These are phyloP conservation scores for Protodeltote pygarga DNA, from an alignment of 2,888 invertebrate species.

Conservation along the genomic window DNA sequence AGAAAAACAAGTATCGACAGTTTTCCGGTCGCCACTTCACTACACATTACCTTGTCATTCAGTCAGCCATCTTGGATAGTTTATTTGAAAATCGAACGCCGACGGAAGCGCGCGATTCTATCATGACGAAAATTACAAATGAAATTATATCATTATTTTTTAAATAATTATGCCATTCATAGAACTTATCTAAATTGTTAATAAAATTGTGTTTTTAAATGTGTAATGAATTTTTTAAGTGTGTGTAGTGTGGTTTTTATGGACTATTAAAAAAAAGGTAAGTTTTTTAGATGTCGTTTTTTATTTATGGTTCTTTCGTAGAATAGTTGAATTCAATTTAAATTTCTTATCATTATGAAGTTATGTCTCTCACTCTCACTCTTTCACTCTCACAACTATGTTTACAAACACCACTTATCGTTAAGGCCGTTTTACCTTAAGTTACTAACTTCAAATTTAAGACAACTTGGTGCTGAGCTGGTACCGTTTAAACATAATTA, in stretches of 20 bases:
- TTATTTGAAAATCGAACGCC: conserved; percentile 82
- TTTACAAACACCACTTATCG: too few species aligned
- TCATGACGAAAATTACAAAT: conserved; percentile 34
- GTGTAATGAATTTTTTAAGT: too few species aligned
- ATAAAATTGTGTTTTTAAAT: neutral
- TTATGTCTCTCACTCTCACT: too few species aligned
- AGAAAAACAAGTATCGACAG: conserved; percentile 50
- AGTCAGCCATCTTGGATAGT: conserved; percentile 77
- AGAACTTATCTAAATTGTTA: neutral
- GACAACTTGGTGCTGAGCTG: too few species aligned
- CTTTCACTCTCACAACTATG: too few species aligned
- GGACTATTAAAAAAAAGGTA: conserved; percentile 30
- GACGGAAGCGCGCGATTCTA: conserved; percentile 69
- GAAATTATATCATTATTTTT: conserved; percentile 10
- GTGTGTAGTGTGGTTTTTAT: conserved; percentile 31
- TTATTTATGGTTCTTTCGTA: too few species aligned
- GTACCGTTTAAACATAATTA: too few species aligned
- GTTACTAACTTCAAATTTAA: too few species aligned
- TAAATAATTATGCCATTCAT: neutral
- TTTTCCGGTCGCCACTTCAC: conserved; percentile 56
- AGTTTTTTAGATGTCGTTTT: conserved; percentile 7
- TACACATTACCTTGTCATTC: conserved; percentile 66
- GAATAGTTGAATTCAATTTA: too few species aligned
- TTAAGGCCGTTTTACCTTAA: too few species aligned
- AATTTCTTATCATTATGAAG: too few species aligned